Conservation (phyloP, 2,888 invertebrate genomes). For the Caradrina kadenii region DNA sequence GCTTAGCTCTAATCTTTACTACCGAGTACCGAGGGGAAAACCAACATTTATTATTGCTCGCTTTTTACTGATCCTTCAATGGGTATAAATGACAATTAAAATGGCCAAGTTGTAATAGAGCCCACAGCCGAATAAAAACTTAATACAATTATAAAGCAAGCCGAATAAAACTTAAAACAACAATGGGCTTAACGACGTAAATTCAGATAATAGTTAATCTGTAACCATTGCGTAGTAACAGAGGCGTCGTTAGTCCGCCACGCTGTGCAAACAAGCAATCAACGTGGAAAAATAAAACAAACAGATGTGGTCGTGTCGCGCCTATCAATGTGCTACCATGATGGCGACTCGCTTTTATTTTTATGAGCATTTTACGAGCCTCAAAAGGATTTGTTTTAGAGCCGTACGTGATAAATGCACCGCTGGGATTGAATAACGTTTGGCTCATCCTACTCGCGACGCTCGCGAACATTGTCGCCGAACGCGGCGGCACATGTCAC, state of each 20-base stretch:
- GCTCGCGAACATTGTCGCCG: constrained; percentile 29
- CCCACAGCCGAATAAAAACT: constrained; percentile 25
- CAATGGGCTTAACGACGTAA: constrained; percentile 36
- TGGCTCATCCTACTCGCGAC: constrained; percentile 22
- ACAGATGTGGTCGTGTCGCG: constrained; percentile 61
- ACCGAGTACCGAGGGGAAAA: constrained; percentile 4
- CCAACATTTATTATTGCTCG: constrained; percentile 33
- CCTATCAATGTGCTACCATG: constrained; percentile 61
- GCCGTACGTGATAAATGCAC: constrained; percentile 63
- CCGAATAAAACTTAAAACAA: constrained; percentile 30
- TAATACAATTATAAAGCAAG: constrained; percentile 34
- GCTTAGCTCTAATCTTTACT: constrained; percentile 50
- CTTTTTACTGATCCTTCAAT: constrained; percentile 10
- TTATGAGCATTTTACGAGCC: constrained; percentile 63
- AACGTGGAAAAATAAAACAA: constrained; percentile 65
- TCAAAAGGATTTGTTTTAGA: constrained; percentile 62
- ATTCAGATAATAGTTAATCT: constrained; percentile 53
- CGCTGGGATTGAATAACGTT: constrained; percentile 59
- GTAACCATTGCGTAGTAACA: constrained; percentile 61
- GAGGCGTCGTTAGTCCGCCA: constrained; percentile 56
- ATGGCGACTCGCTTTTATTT: constrained; percentile 62
- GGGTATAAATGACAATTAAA: constrained; percentile 9
- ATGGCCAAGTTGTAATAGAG: constrained; percentile 18
- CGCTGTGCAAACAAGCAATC: constrained; percentile 66
- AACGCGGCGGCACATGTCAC: constrained; percentile 35